Evolutionary conservation across 2,113 vertebrate genomes (phyloP), one percentile per base, ranked within the genome.

Genomic region (Barbus barbus): DNA sequence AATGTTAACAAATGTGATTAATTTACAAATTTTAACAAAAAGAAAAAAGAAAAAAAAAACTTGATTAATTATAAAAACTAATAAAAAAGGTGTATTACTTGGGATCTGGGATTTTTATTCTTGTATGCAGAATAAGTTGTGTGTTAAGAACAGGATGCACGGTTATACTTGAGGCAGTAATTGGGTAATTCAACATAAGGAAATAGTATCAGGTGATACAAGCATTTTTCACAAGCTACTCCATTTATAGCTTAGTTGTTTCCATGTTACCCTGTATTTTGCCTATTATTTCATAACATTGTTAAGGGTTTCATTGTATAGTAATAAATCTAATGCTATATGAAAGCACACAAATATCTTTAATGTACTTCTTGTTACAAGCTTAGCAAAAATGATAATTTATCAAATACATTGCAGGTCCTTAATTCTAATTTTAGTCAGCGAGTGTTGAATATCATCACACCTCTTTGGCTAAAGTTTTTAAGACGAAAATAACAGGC

Each of bases 401-500:
- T 9, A 26, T 48, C 44, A 48, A 26, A 18, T 6, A 13, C 31
- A 65, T 5, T 53, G 5, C 74, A n/a, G 18, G 28, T 77, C 74
- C 9, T 77, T 26, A 18, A 78, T 60, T 63, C 83, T 76, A 86
- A 84, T 85, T 86, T 85, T 86, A 79, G 65, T 44, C 44, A 46
- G 48, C 24, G 36, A 60, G 6, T 28, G 38, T 83, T 69, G 22
- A 80, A 75, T 24, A 85, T 53, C 56, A 38, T 86, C 71, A 22
- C 87, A 82, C 78, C 67, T 73, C 75, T 77, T 78, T 60, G 67
- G 44, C 74, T 84, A 4, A 31, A 81, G 63, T 82, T 56, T 81
- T 81, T 82, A 48, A 73, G 76, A 78, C 44, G 78, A 82, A 85
- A 86, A 87, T 73, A 84, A 88, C 74, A 20, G 82, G 71, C 79